Conservation (phyloP, 92 coral and sea anemone genomes). For the Parazoanthus darwini region DNA sequence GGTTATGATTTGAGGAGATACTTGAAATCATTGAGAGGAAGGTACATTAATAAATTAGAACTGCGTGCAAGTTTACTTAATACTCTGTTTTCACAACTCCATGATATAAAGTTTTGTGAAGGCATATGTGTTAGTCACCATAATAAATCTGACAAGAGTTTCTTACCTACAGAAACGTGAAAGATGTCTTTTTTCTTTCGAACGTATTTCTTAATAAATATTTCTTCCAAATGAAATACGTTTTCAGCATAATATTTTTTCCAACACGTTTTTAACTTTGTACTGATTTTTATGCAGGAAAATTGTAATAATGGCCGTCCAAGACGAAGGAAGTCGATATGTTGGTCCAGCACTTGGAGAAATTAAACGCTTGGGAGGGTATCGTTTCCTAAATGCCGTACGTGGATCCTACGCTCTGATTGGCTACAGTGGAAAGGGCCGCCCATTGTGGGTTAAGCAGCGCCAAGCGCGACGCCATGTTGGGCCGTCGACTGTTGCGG, state of each 20-base stretch:
- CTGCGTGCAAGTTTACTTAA: too few species aligned
- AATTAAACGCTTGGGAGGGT: slow-evolving; percentile 29
- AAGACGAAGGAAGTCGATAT: slow-evolving; percentile 16
- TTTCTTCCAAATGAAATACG: too few species aligned
- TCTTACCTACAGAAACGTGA: too few species aligned
- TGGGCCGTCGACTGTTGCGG: slow-evolving; percentile 29
- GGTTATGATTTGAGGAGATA: slow-evolving; percentile 29
- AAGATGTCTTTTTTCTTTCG: too few species aligned
- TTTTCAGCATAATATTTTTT: too few species aligned
- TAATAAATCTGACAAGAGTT: too few species aligned
- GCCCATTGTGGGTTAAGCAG: slow-evolving; percentile 31
- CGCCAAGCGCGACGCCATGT: slow-evolving; percentile 10
- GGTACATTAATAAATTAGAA: not conserved
- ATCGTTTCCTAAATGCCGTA: not conserved
- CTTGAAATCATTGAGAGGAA: slow-evolving; percentile 41
- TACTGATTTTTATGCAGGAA: slow-evolving; percentile 1
- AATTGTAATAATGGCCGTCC: slow-evolving; percentile 32
- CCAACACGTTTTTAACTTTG: not conserved
- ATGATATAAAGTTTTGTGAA: too few species aligned
- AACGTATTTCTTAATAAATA: too few species aligned
- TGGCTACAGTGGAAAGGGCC: slow-evolving; percentile 40
- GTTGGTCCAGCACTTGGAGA: slow-evolving; percentile 22
- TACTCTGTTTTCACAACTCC: too few species aligned
- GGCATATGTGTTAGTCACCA: too few species aligned
- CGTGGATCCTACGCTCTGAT: slow-evolving; percentile 39